Conservation (phyloP, 2,797 vertebrate species). For the Pteronotus mesoamericanus region DNA sequence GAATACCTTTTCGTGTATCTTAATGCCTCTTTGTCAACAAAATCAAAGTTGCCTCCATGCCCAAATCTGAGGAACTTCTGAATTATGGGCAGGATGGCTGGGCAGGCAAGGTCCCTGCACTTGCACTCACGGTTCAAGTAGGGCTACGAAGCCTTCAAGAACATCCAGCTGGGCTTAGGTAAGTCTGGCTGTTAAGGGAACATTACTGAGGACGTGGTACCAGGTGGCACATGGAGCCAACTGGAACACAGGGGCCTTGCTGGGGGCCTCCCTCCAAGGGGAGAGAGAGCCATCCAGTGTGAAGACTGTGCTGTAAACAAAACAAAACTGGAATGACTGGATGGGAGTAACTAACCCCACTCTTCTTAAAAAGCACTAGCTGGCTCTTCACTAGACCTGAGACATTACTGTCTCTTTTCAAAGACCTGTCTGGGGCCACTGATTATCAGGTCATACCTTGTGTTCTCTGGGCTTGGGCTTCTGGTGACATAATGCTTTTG, state of each 20-base stretch:
- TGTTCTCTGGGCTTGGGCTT: slow-evolving; percentile 39
- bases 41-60: not conserved
- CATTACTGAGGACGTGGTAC: not conserved
- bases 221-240: not conserved
- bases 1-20: not conserved
- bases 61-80: not conserved
- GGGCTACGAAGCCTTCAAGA: not conserved
- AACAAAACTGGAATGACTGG: not conserved
- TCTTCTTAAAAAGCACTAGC: not conserved
- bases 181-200: not conserved
- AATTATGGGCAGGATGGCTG: not conserved
- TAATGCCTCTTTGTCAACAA: not conserved
- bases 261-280: not conserved
- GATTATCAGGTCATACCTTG: slow-evolving; percentile 56
- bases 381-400: not conserved
- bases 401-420: not conserved
- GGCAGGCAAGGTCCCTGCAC: not conserved
- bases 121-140: not conserved
- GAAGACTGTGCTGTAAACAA: not conserved
- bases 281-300: not conserved
- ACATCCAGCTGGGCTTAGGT: not conserved
- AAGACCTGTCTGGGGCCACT: not conserved
- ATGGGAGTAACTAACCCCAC: not conserved
- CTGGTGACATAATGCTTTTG: slow-evolving; percentile 54
- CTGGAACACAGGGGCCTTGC: not conserved